phyloP scores from a whole-genome alignment of 2,888 invertebrate species.

The Fragum whitleyi region DNA sequence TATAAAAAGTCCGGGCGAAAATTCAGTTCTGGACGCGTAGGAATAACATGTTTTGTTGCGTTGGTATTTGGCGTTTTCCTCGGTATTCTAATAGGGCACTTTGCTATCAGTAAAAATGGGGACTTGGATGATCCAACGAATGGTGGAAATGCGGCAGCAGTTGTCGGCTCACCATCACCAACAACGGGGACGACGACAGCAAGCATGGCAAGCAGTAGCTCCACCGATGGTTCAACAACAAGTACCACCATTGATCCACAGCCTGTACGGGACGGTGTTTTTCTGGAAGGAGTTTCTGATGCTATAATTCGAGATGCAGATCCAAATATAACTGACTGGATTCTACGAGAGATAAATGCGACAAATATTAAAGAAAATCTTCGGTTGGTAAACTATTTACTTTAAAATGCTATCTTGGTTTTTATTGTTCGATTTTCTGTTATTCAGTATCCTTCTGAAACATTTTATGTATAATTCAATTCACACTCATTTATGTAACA shows the following conservation, averaged over 20 bases:
- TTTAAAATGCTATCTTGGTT: too few species aligned
- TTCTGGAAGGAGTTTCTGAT: conserved; percentile 53
- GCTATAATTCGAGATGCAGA: conserved; percentile 56
- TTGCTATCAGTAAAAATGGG: background rate
- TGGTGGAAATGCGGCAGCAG: conserved; percentile 6
- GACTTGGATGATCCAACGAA: background rate
- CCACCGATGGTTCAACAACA: background rate
- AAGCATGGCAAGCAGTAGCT: background rate
- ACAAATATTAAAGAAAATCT: conserved; percentile 41
- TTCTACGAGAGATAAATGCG: conserved; percentile 47
- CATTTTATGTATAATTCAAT: too few species aligned
- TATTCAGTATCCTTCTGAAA: too few species aligned
- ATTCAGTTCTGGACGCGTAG: background rate
- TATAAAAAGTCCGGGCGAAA: background rate
- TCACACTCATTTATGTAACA: too few species aligned
- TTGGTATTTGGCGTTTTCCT: conserved; percentile 5
- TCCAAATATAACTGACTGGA: conserved; percentile 45
- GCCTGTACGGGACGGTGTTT: conserved; percentile 42
- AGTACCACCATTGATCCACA: background rate
- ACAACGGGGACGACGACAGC: background rate
- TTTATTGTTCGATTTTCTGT: too few species aligned
- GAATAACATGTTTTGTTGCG: background rate
- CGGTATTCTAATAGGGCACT: conserved; percentile 31
- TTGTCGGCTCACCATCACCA: conserved; percentile 7
- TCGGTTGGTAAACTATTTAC: conserved; percentile 24